Base-by-base conservation (phyloP, 2,113 vertebrate species). In the Plestiodon gilberti region DNA sequence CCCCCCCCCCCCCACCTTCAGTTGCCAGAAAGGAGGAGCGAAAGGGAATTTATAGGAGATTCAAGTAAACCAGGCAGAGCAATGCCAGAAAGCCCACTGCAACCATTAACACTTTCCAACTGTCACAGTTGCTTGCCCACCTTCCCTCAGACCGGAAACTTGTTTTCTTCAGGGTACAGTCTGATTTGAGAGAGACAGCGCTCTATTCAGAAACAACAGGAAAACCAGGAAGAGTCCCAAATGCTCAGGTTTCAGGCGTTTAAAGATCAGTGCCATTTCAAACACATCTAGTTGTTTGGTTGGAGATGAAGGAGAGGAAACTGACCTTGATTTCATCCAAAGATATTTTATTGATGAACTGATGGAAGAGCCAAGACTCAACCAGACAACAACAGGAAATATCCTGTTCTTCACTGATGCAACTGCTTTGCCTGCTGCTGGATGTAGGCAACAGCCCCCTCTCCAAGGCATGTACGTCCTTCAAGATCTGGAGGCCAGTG, bases 311-410 rank as follows among this genome's bases (percentile, higher is more conserved):
- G 64, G 43, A 76, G 73, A 57, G 86, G 77, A 89, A 84, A 28
- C 69, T 10, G 90, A 93, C 67, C 6, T 43, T 48, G 87, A 84
- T 3, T 18, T 84, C 88, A 88, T 87, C 81, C 69, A 86, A 88
- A 80, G 93, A 84, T 81, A 88, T n/a, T 81, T 81, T 43, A 84
- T 67, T 89, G 87, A 89, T 76, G 75, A 87, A 61, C 84, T 70
- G 85, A 73, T 83, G 89, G 89, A 87, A 78, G 83, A 59, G 78
- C 87, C 23, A 70, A 89, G 88, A 89, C 92, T 86, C 91, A 93
- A n/a, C n/a, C n/a, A 92, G 89, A 92, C 79, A n/a, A n/a, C n/a
- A n/a, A n/a, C n/a, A n/a, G 88, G 89, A 86, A 89, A 92, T 91
- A 79, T 67, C 85, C 74, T 67, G 88, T 82, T 91, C 65, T 84